Evolutionary conservation across 2,797 vertebrate genomes (phyloP).

Genomic region (Melanotaenia trifasciata): DNA sequence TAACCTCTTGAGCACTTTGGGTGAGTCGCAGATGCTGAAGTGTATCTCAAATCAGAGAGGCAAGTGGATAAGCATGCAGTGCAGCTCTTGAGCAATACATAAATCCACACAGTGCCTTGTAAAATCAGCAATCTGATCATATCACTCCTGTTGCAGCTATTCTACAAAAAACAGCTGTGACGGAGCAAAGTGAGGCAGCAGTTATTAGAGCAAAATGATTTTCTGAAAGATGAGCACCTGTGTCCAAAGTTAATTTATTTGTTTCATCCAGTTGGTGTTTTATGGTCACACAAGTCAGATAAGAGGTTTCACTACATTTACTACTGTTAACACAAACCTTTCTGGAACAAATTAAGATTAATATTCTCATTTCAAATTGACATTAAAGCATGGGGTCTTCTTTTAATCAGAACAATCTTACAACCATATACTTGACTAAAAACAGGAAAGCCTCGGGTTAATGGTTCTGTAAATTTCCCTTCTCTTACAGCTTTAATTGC

Average conservation of each 20-base stretch:
- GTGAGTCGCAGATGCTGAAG: slow-evolving; percentile 25
- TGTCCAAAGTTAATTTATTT: slow-evolving; percentile 39
- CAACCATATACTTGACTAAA: slow-evolving; percentile 50
- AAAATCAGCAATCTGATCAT: slow-evolving; percentile 46
- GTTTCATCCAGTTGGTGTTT: slow-evolving; percentile 39
- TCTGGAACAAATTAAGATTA: slow-evolving; percentile 47
- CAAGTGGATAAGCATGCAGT: slow-evolving; percentile 40
- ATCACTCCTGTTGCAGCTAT: slow-evolving; percentile 36
- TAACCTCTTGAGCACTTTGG: slow-evolving; percentile 31
- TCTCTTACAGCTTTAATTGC: slow-evolving; percentile 74
- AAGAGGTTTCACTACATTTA: slow-evolving; percentile 11
- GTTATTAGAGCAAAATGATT: slow-evolving; percentile 55
- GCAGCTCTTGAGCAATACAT: slow-evolving; percentile 48
- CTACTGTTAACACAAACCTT: slow-evolving; percentile 20
- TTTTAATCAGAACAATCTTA: slow-evolving; percentile 18
- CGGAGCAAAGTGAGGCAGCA: slow-evolving; percentile 3
- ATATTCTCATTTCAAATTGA: slow-evolving; percentile 12
- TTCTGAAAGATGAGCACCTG: slow-evolving; percentile 38
- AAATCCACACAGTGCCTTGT: slow-evolving; percentile 40
- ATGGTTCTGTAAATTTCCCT: slow-evolving; percentile 67
- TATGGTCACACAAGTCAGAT: slow-evolving; percentile 22
- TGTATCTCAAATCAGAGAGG: slow-evolving; percentile 42
- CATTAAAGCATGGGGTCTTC: slow-evolving; percentile 19
- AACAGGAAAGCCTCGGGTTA: slow-evolving; percentile 63
- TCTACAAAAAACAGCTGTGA: slow-evolving; percentile 9